Base-by-base conservation (phyloP, 2,113 vertebrate species). In the Choloepus hoffmanni region DNA sequence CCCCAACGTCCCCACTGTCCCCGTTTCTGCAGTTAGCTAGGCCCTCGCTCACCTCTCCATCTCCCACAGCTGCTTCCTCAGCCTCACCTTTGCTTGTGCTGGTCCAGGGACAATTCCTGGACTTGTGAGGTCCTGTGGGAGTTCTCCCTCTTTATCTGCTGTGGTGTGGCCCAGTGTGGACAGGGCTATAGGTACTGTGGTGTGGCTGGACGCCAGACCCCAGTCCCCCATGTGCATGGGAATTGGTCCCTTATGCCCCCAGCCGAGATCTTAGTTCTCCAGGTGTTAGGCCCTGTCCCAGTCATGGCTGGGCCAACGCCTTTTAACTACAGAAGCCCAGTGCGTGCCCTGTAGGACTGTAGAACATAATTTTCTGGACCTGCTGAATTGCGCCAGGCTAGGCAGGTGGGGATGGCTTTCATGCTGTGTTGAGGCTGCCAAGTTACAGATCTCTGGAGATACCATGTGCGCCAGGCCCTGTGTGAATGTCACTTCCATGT, bases 401-500 rank as follows among this genome's bases (percentile, higher is more conserved):
- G 40, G 48, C 30, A 50, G 36, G 13, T 74, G 24, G 74, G 63
- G 5, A 24, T 24, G 26, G 23, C 74, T 65, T 76, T 77, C 28
- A 30, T 21, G 11, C n/a, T 70, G 1, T 45, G 28, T 1, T 10
- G 8, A 2, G 40, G 55, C 53, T 85, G 45, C 36, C 23, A 58
- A 24, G 19, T 58, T 14, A 21, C 26, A 19, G 13, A 67, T 62
- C 77, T 89, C 23, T 67, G n/a, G 53, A 7, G 24, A 24, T 48
- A 11, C 83, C 50, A 0, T 45, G 30, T 28, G 11, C 5, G 43
- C 21, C 0, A 0, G 0, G 11, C 23, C 76, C 77, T 14, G 0
- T 0, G 30, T 58, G 60, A 81, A 36, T 50, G 90, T 50, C 79
- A 26, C n/a, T 30, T 13, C 36, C n/a, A 0, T 45, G 36, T 70